These are phyloP conservation scores for Plusia festucae DNA, from an alignment of 2,888 invertebrate genomes.

Conservation along the genomic window DNA sequence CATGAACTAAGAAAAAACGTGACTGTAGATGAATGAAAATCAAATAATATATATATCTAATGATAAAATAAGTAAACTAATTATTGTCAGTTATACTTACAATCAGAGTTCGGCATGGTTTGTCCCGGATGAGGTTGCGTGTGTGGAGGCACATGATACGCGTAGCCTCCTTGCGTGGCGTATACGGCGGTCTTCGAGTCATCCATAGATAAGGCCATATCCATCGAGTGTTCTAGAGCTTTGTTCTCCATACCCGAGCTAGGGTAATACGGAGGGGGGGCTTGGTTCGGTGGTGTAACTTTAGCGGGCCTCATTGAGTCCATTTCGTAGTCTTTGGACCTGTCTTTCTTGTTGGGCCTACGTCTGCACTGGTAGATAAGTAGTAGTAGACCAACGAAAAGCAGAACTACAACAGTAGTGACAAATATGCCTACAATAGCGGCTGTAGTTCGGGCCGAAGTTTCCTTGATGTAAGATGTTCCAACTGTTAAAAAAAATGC, in stretches of 20 bases:
- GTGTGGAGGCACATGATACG: constrained; percentile 94
- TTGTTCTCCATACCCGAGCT: constrained; percentile 96
- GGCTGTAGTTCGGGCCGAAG: constrained; percentile 93
- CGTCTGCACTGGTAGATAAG: constrained; percentile 96
- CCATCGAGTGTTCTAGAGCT: constrained; percentile 96
- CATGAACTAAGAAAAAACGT: constrained; percentile 16
- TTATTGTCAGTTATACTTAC: constrained; percentile 88
- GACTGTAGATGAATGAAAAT: not conserved
- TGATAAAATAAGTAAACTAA: not conserved
- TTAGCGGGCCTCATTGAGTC: constrained; percentile 95
- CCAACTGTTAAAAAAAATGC: constrained; percentile 91
- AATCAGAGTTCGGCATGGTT: constrained; percentile 94
- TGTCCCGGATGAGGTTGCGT: constrained; percentile 90
- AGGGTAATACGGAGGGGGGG: constrained; percentile 97
- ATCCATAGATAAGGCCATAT: constrained; percentile 94
- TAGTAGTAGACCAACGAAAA: constrained; percentile 93
- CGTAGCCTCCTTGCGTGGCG: constrained; percentile 95
- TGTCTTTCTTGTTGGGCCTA: constrained; percentile 94
- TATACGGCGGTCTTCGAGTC: constrained; percentile 96
- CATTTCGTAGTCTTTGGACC: constrained; percentile 97
- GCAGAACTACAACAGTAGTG: constrained; percentile 90
- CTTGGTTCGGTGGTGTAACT: constrained; percentile 95
- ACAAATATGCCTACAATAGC: constrained; percentile 82
- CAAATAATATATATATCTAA: not conserved
- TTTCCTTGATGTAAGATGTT: constrained; percentile 94